A percentile compares a stretch with the other conserved stretches of the same genome.
phyloP scores from a whole-genome alignment of 2,888 invertebrate genomes.

The Nomada lathburiana region DNA sequence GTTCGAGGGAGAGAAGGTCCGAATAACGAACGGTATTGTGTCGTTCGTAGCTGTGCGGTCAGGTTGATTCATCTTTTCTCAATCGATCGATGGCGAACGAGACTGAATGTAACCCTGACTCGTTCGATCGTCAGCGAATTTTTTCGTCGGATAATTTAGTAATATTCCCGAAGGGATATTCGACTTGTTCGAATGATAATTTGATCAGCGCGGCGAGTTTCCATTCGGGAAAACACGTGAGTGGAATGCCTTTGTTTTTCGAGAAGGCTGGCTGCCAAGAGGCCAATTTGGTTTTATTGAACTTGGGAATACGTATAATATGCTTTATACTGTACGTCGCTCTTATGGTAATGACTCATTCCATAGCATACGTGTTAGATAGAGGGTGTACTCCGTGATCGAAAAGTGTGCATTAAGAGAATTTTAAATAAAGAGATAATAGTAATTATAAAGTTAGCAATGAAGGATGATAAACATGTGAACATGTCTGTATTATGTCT shows the following conservation, averaged over 20 bases:
- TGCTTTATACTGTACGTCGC: no score
- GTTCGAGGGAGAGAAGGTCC: background rate
- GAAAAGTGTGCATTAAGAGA: no score
- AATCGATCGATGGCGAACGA: background rate
- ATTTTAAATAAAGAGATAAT: no score
- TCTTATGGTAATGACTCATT: no score
- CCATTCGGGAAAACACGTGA: background rate
- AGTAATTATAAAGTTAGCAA: no score
- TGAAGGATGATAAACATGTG: no score
- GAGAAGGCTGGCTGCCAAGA: background rate
- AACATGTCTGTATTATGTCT: no score
- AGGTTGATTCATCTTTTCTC: background rate
- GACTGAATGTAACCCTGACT: background rate
- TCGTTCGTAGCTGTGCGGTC: background rate
- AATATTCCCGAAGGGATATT: background rate
- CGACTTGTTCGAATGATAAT: background rate
- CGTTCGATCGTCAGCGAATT: background rate
- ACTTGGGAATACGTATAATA: no score
- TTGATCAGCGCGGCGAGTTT: background rate
- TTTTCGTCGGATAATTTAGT: background rate
- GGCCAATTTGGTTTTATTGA: no score
- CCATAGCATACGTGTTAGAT: no score
- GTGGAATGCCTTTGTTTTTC: background rate
- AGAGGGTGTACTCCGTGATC: no score
- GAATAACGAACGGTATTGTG: constrained; percentile 17